Base-by-base conservation (phyloP, 2,888 invertebrate genomes). In the Tenthredo notha region DNA sequence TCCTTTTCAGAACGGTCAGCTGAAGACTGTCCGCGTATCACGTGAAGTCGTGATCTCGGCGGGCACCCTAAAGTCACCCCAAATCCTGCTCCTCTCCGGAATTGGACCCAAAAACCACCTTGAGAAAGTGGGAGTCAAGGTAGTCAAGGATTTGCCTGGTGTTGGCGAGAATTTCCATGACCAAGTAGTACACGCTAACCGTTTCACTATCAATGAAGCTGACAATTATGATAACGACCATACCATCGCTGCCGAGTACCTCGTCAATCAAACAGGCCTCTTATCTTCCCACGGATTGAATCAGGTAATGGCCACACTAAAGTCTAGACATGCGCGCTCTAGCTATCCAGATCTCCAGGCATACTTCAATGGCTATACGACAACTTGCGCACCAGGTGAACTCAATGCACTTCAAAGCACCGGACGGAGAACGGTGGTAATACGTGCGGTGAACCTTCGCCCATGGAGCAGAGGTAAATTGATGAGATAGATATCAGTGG, bases 311-410 rank as follows among this genome's bases (percentile, higher is more conserved):
- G 96, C 96, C 0, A 94, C 95, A 85, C 92, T 96, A 33, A 95
- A 95, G 87, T 95, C 96, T 0, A 94, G 94, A 12, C 94, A 94
- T 84, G 96, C 96, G 0, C 94, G 95, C 7, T 93, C 95, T 0
- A 95, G 95, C 1, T 94, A 95, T 86, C 96, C 96, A 0, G 96
- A 96, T 89, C 91, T 96, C 0, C 96, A 96, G 89, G 94, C 95
- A 90, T 96, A 96, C 93, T 96, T 96, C 90, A 94, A 94, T 0
- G 96, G 96, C 0, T 96, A 95, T 90, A 93, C 95, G 89, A 95
- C 96, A 0, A 92, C 94, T 0, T 96, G 96, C 89, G 93, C 95
- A 0, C 86, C 89, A 95, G 96, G 96, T 0, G 91, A 93, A 37
- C 90, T 94, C 0, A 93, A 94, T 0, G 92, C 94, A 0, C 70